These are phyloP conservation scores for Paramuricea clavata DNA, from an alignment of 92 coral and sea anemone genomes.

Conservation along the genomic window DNA sequence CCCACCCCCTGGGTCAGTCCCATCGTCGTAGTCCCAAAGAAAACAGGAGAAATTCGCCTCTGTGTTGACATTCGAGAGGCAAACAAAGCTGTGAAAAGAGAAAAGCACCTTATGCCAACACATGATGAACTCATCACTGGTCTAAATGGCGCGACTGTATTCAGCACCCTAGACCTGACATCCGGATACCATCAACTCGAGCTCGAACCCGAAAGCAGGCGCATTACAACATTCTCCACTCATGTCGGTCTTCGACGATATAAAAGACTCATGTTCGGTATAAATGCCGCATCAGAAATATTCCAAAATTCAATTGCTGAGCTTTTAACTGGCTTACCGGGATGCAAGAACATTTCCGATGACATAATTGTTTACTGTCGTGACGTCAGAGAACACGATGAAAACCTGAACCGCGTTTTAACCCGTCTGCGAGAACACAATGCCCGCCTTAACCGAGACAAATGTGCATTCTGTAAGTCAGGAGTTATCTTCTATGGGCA, in stretches of 20 bases:
- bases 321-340: background rate
- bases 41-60: background rate
- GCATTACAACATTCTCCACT: background rate
- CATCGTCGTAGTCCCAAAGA: background rate
- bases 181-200: background rate
- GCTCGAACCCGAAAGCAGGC: background rate
- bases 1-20: conserved; percentile 7
- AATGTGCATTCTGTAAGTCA: background rate
- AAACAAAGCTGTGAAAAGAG: background rate
- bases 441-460: background rate
- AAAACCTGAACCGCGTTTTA: conserved; percentile 1
- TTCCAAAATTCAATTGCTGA: background rate
- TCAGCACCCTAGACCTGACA: background rate
- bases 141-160: background rate
- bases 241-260: background rate
- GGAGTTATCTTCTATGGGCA: background rate
- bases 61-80: background rate
- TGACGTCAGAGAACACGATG: conserved; percentile 1
- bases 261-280: background rate
- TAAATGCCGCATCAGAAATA: too few relatives aligned
- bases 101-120: background rate
- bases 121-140: background rate
- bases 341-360: conserved; percentile 18
- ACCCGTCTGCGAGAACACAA: too few relatives aligned
- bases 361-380: conserved; percentile 1